Conservation (phyloP, 92 coral and sea anemone genomes). For the Phenganax subtilis region DNA sequence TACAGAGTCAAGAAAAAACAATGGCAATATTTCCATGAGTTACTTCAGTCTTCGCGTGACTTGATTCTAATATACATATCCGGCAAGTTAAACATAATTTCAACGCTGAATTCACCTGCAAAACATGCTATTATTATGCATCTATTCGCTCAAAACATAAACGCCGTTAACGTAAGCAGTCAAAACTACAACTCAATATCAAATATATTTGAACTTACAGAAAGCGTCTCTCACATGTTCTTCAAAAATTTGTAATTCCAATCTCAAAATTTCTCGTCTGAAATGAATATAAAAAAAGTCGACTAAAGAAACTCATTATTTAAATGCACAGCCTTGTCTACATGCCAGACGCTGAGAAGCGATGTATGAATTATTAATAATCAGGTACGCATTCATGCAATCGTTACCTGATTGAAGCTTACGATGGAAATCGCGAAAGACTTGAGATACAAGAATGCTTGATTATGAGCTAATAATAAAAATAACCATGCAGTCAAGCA, state of each 20-base stretch:
- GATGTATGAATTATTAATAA: slow-evolving; percentile 2
- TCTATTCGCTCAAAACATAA: background rate
- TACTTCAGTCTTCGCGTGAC: too few relatives aligned
- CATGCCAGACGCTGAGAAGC: background rate
- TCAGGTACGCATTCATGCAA: slow-evolving; percentile 1
- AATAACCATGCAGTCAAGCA: too few relatives aligned
- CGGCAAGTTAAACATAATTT: background rate
- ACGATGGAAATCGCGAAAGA: background rate
- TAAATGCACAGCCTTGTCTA: slow-evolving; percentile 17
- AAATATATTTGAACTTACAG: background rate
- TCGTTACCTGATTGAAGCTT: background rate
- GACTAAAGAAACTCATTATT: background rate
- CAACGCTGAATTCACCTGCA: slow-evolving; percentile 4
- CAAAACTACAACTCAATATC: background rate
- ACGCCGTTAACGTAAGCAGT: background rate
- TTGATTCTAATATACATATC: too few relatives aligned
- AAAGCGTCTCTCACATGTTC: background rate
- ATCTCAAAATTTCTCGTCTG: background rate
- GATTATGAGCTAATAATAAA: too few relatives aligned
- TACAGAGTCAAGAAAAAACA: too few relatives aligned
- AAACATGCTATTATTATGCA: slow-evolving; percentile 1
- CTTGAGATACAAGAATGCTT: too few relatives aligned
- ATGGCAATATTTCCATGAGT: too few relatives aligned
- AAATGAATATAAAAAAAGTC: background rate
- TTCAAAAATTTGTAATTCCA: background rate